phyloP scores from a whole-genome alignment of 1,140 invertebrate species.

The Drosophila tani region DNA sequence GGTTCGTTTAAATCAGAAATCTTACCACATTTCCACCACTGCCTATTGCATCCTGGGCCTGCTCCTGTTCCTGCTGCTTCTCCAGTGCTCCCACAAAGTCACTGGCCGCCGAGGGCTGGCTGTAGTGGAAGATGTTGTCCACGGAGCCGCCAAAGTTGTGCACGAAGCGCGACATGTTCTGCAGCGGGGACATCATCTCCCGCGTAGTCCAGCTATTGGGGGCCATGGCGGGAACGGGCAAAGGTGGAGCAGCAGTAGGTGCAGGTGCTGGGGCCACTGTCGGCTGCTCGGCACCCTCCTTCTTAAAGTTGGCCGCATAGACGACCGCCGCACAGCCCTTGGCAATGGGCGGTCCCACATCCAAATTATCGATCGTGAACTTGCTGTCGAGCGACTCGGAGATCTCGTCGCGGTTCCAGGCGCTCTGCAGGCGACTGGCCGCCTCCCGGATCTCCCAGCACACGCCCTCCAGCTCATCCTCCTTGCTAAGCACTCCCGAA shows the following conservation, averaged over 20 bases:
- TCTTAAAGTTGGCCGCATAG: constrained; percentile 88
- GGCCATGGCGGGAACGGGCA: constrained; percentile 10
- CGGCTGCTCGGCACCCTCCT: not conserved
- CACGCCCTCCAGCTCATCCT: constrained; percentile 91
- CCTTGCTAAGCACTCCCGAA: constrained; percentile 90
- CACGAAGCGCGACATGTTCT: constrained; percentile 83
- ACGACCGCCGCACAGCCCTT: constrained; percentile 94
- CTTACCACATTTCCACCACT: constrained; percentile 14
- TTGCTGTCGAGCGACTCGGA: constrained; percentile 82
- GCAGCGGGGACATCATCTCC: constrained; percentile 77
- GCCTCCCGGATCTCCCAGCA: constrained; percentile 92
- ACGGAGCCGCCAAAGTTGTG: constrained; percentile 83
- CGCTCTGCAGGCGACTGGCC: constrained; percentile 87
- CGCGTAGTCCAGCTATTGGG: constrained; percentile 38
- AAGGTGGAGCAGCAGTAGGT: not conserved
- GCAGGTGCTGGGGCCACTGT: no score
- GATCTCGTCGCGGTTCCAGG: constrained; percentile 86
- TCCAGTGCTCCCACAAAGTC: constrained; percentile 56
- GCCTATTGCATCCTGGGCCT: not conserved
- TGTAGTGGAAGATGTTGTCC: constrained; percentile 74
- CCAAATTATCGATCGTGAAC: constrained; percentile 87
- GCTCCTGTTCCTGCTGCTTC: constrained; percentile 16
- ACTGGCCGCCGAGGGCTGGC: constrained; percentile 65
- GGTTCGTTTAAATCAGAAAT: not conserved
- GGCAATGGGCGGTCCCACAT: constrained; percentile 90